Conservation (phyloP, 2,113 vertebrate genomes). For the Barnardius zonarius region DNA sequence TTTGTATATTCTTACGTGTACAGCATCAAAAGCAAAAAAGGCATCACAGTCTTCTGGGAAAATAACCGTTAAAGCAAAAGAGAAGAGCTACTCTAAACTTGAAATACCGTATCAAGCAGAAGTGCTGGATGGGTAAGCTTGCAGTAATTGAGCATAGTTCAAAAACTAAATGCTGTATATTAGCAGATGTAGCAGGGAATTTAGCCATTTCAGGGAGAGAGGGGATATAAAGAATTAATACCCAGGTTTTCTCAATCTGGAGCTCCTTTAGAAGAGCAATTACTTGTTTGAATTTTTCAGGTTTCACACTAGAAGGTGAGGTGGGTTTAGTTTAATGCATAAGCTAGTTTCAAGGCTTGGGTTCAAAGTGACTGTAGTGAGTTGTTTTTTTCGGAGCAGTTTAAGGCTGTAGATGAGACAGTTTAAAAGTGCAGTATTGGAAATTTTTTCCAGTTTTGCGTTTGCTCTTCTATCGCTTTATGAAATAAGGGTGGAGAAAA, state of each 20-base stretch:
- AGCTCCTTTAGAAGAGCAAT: not conserved
- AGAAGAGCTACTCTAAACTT: constrained; percentile 98
- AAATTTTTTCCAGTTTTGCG: not conserved
- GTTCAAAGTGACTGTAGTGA: not conserved
- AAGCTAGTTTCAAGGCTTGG: not conserved
- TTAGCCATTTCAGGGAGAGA: not conserved
- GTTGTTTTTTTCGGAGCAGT: not conserved
- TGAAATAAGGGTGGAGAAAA: not conserved
- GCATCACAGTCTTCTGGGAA: constrained; percentile 92
- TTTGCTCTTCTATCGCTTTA: not conserved
- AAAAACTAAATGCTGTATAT: not conserved
- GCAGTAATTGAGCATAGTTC: not conserved
- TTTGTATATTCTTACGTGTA: not conserved
- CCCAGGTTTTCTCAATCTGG: not conserved
- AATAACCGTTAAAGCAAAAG: constrained; percentile 98
- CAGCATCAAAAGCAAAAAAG: constrained; percentile 95
- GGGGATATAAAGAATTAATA: not conserved
- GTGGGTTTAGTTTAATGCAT: not conserved
- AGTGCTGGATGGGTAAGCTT: constrained; percentile 93
- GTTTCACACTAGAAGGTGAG: not conserved
- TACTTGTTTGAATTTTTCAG: not conserved
- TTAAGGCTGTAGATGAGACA: not conserved
- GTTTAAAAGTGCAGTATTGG: not conserved
- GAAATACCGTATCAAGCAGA: constrained; percentile 99
- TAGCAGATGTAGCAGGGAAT: not conserved